These are phyloP conservation scores for Leucoraja erinaceus DNA, from an alignment of 2,113 vertebrate genomes.

Conservation along the genomic window DNA sequence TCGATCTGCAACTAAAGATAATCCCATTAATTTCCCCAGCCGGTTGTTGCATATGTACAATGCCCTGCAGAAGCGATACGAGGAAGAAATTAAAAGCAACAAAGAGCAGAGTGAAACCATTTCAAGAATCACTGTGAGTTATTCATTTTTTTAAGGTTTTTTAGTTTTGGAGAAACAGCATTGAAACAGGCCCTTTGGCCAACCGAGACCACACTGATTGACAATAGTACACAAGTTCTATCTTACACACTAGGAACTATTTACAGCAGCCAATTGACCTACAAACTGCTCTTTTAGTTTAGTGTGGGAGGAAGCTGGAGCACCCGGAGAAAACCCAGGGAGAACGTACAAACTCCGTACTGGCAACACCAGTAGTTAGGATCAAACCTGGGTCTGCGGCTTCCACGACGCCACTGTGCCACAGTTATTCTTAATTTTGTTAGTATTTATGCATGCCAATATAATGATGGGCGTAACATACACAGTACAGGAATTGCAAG, in stretches of 20 bases:
- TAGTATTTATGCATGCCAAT: neutral
- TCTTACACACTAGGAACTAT: too few relatives aligned
- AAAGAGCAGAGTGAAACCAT: slow-evolving; percentile 51
- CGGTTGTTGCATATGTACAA: slow-evolving; percentile 51
- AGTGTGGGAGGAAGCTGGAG: too few relatives aligned
- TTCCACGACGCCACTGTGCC: neutral
- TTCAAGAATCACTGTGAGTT: slow-evolving; percentile 54
- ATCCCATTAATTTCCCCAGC: slow-evolving; percentile 36
- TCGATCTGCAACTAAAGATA: neutral
- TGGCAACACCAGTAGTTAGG: too few relatives aligned
- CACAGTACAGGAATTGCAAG: neutral
- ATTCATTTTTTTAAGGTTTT: slow-evolving; percentile 38
- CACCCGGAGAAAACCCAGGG: too few relatives aligned
- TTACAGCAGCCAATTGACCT: too few relatives aligned
- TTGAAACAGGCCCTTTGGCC: too few relatives aligned
- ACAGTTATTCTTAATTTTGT: neutral
- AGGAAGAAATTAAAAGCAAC: slow-evolving; percentile 51
- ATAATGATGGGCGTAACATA: neutral
- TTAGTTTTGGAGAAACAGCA: too few relatives aligned
- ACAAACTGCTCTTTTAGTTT: too few relatives aligned
- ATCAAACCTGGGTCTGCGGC: too few relatives aligned
- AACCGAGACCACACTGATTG: too few relatives aligned
- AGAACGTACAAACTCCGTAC: too few relatives aligned
- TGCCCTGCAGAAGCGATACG: slow-evolving; percentile 48
- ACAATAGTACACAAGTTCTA: too few relatives aligned